A percentile compares a stretch with the other conserved stretches of the same genome.
Evolutionary conservation across 2,113 vertebrate species (phyloP).

Genomic region (Brienomyrus brachyistius): DNA sequence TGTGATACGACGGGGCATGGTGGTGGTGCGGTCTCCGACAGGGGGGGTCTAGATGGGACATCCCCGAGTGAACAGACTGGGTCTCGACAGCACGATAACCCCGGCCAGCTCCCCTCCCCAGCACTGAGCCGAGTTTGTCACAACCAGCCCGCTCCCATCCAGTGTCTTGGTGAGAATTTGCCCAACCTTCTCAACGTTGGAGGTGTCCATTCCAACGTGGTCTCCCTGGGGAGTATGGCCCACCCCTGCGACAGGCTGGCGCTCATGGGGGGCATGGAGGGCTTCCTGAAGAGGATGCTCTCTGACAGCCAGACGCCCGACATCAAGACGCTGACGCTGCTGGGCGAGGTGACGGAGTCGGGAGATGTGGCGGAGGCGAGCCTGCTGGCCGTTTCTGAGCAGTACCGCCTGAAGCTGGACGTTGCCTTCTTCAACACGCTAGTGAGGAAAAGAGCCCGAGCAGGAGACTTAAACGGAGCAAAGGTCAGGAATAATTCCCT

Average conservation of each 20-base stretch:
- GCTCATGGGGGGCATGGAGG: slow-evolving; percentile 74
- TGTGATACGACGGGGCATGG: not conserved
- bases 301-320: slow-evolving; percentile 58
- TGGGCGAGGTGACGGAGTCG: slow-evolving; percentile 70
- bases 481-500: slow-evolving; percentile 61
- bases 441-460: slow-evolving; percentile 70
- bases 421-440: slow-evolving; percentile 78
- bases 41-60: not conserved
- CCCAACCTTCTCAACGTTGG: slow-evolving; percentile 72
- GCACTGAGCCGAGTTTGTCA: not conserved
- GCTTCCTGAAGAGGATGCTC: slow-evolving; percentile 77
- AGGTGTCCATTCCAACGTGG: slow-evolving; percentile 25
- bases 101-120: not conserved
- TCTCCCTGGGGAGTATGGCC: slow-evolving; percentile 66
- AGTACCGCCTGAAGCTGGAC: slow-evolving; percentile 65
- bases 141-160: not conserved
- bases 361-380: slow-evolving; percentile 53
- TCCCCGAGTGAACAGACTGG: not conserved
- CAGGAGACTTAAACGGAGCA: slow-evolving; percentile 66
- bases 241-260: slow-evolving; percentile 62
- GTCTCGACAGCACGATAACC: not conserved
- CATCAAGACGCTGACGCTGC: slow-evolving; percentile 75
- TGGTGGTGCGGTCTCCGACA: not conserved
- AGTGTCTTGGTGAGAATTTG: not conserved
- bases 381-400: slow-evolving; percentile 61